These are phyloP conservation scores for Ptychoptera albimana DNA, from an alignment of 2,888 invertebrate species.

Conservation along the genomic window DNA sequence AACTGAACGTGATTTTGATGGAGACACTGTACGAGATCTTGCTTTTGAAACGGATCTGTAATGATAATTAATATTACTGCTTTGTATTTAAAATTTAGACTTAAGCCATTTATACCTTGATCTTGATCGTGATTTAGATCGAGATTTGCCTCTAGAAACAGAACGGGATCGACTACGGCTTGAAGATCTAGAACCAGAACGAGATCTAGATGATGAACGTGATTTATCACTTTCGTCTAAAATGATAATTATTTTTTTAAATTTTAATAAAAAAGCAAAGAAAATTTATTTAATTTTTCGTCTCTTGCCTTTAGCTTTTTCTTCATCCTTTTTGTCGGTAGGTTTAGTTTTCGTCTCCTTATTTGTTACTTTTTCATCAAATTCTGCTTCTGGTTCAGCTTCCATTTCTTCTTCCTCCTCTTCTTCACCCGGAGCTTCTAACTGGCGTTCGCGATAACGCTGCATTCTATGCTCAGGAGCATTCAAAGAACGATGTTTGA, in stretches of 20 bases:
- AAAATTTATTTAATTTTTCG: slow-evolving; percentile 15
- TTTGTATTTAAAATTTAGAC: no score
- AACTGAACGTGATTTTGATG: slow-evolving; percentile 17
- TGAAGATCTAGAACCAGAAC: slow-evolving; percentile 18
- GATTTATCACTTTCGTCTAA: slow-evolving; percentile 32
- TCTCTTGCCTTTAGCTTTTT: slow-evolving; percentile 24
- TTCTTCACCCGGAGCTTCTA: slow-evolving; percentile 66
- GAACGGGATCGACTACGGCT: slow-evolving; percentile 6
- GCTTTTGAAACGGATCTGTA: slow-evolving; percentile 24
- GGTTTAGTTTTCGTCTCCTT: slow-evolving; percentile 13
- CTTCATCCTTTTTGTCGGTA: slow-evolving; percentile 19
- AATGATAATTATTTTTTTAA: no score
- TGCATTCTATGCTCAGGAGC: slow-evolving; percentile 77
- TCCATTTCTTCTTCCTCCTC: slow-evolving; percentile 53
- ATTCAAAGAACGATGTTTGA: slow-evolving; percentile 76
- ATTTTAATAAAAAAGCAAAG: no score
- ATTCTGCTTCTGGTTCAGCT: slow-evolving; percentile 36
- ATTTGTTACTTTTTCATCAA: slow-evolving; percentile 19
- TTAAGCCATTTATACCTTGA: no score
- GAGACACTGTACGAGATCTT: slow-evolving; percentile 32
- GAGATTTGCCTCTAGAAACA: slow-evolving; percentile 11
- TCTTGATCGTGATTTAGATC: slow-evolving; percentile 13
- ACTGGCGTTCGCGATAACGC: slow-evolving; percentile 66
- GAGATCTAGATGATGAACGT: slow-evolving; percentile 25
- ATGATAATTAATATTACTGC: no score